These are phyloP conservation scores for Meloidogyne floridensis DNA, from an alignment of 1,140 invertebrate species.

Conservation along the genomic window DNA sequence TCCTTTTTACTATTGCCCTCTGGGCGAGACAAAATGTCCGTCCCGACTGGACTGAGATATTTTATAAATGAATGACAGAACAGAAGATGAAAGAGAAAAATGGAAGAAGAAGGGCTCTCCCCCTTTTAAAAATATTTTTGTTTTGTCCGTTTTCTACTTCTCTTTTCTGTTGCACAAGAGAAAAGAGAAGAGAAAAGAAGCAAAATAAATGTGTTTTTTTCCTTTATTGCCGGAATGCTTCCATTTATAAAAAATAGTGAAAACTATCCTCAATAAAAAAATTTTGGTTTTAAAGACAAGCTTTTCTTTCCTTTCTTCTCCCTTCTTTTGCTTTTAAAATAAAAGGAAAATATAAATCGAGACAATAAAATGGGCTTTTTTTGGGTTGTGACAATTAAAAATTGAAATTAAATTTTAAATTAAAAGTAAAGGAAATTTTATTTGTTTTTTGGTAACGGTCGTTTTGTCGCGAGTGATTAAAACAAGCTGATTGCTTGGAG, in stretches of 20 bases:
- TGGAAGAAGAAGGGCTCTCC: background rate
- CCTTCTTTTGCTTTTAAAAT: no score
- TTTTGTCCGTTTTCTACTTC: background rate
- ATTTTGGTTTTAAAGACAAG: background rate
- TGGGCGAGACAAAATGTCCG: constrained; percentile 3
- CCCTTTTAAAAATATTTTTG: background rate
- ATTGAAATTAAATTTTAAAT: no score
- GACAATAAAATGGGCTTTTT: no score
- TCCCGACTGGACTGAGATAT: background rate
- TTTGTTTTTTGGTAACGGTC: no score
- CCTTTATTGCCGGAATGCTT: background rate
- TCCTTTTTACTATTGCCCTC: constrained; percentile 5
- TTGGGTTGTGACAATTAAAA: no score
- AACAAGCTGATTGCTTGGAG: no score
- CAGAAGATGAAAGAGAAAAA: background rate
- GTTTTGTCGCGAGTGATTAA: no score
- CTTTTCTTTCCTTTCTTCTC: no score
- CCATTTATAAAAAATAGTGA: background rate
- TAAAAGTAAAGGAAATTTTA: no score
- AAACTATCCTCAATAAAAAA: background rate
- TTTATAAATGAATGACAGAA: no score
- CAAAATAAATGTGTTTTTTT: background rate
- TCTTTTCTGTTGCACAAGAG: background rate
- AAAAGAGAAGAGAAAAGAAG: background rate
- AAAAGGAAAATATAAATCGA: no score